Evolutionary conservation across 2,797 vertebrate genomes (phyloP).

Genomic region (Onychomys torridus): DNA sequence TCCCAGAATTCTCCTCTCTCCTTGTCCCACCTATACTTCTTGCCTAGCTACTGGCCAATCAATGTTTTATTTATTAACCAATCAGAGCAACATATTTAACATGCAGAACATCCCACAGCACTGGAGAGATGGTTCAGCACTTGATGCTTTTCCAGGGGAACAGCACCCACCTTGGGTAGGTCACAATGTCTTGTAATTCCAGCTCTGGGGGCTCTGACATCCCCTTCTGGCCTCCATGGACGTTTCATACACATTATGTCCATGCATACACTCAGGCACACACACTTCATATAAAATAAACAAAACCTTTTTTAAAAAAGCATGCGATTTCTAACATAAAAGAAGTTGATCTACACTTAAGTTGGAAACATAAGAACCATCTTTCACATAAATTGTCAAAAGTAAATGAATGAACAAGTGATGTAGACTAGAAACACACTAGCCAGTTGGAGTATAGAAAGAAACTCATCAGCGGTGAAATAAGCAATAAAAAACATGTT

Average conservation of each 20-base stretch:
- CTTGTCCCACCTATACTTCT: no score
- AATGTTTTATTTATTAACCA: no score
- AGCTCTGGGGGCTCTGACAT: neutral
- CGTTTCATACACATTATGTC: neutral
- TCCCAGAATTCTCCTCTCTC: no score
- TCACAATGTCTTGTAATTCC: neutral
- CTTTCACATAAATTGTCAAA: slow-evolving; percentile 53
- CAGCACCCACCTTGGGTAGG: neutral
- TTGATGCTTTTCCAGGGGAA: neutral
- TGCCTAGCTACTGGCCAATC: no score
- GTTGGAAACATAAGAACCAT: slow-evolving; percentile 30
- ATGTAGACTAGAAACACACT: slow-evolving; percentile 31
- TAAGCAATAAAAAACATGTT: slow-evolving; percentile 32
- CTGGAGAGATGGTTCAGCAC: neutral
- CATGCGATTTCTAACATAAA: slow-evolving; percentile 28
- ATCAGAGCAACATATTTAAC: no score
- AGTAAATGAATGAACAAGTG: neutral
- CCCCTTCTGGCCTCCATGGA: neutral
- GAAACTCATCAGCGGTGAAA: neutral
- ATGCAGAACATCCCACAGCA: no score
- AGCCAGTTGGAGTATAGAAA: slow-evolving; percentile 27
- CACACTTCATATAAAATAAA: neutral
- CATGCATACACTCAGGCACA: neutral
- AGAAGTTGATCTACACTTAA: neutral
- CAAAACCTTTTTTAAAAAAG: neutral